phyloP scores from a whole-genome alignment of 2,888 invertebrate genomes.

The Platycheirus rosarum region DNA sequence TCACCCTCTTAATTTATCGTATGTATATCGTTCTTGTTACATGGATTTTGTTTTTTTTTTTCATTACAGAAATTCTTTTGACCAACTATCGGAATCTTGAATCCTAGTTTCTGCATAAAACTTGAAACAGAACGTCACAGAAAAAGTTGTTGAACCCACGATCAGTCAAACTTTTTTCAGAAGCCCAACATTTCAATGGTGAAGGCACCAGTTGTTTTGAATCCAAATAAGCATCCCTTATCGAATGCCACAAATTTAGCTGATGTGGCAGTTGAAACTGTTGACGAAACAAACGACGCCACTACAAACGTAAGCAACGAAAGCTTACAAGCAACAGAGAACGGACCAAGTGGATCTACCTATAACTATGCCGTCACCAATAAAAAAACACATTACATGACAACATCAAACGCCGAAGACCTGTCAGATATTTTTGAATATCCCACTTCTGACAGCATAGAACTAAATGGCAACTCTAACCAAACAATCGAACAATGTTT shows the following conservation, averaged over 20 bases:
- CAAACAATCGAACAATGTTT: constrained; percentile 70
- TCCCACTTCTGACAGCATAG: constrained; percentile 34
- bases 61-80: constrained; percentile 40
- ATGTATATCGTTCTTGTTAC: no score
- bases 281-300: constrained; percentile 22
- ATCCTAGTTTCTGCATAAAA: background rate
- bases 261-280: constrained; percentile 53
- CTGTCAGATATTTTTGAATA: constrained; percentile 12
- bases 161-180: constrained; percentile 16
- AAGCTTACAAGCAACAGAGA: constrained; percentile 62
- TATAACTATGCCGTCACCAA: constrained; percentile 51
- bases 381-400: constrained; percentile 34
- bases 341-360: constrained; percentile 49
- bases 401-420: constrained; percentile 28
- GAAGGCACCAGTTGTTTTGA: constrained; percentile 60
- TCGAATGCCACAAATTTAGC: constrained; percentile 52
- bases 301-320: constrained; percentile 12
- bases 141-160: background rate
- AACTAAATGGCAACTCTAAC: constrained; percentile 56
- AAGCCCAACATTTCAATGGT: constrained; percentile 64
- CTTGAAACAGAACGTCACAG: no score
- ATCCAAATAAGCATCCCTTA: constrained; percentile 50
- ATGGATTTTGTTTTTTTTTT: background rate
- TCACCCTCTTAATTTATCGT: no score
- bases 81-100: constrained; percentile 18